A percentile compares a stretch with the other conserved stretches of the same genome.
phyloP scores from a whole-genome alignment of 2,888 invertebrate species.

The Tiliacea aurago region DNA sequence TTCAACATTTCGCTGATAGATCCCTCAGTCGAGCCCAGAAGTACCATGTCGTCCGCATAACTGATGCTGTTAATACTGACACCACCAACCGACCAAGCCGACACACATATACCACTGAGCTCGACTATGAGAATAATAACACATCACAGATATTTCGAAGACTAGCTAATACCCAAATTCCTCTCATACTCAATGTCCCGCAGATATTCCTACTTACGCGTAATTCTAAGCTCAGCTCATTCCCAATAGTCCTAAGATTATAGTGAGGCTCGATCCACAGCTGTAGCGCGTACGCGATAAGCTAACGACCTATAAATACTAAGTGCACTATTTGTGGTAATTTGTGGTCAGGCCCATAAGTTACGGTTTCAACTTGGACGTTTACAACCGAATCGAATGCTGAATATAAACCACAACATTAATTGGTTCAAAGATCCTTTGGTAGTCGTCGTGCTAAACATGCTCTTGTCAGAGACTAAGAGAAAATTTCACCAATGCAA shows the following conservation, averaged over 20 bases:
- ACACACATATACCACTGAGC: no score
- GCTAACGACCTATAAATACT: slow-evolving; percentile 44
- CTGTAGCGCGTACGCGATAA: slow-evolving; percentile 31
- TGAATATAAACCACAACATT: not conserved
- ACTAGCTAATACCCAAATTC: not conserved
- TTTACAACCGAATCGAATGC: slow-evolving; percentile 3
- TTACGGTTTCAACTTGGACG: slow-evolving; percentile 6
- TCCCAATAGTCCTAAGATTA: slow-evolving; percentile 23
- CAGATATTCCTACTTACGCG: not conserved
- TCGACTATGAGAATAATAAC: no score
- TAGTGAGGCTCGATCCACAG: not conserved
- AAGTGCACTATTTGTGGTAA: slow-evolving; percentile 35
- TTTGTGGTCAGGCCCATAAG: slow-evolving; percentile 13
- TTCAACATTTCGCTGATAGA: no score
- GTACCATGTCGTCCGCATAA: no score
- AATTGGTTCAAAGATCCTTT: not conserved
- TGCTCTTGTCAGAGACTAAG: no score
- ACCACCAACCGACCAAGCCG: no score
- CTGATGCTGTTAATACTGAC: no score
- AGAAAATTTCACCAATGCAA: no score
- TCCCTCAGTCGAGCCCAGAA: no score
- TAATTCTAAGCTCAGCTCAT: not conserved
- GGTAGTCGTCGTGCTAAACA: not conserved
- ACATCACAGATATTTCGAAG: not conserved
- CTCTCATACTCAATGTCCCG: not conserved